These are phyloP conservation scores for Eptatretus burgeri DNA, from an alignment of 2,113 vertebrate species.

Conservation along the genomic window DNA sequence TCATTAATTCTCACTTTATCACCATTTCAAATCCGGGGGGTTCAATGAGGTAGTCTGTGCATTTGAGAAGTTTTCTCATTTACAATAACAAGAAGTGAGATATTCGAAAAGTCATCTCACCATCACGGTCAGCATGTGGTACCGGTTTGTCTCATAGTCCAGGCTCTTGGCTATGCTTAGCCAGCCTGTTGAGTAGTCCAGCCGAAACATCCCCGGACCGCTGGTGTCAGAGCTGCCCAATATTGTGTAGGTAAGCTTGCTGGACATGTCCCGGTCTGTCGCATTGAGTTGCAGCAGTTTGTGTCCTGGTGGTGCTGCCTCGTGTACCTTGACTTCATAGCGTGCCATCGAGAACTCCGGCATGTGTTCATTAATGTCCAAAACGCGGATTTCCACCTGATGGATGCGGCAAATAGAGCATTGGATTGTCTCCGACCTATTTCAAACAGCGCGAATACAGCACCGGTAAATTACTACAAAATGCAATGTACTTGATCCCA, in stretches of 20 bases:
- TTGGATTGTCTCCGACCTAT: no score
- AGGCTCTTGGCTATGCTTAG: constrained; percentile 46
- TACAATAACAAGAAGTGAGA: no score
- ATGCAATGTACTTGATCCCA: no score
- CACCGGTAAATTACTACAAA: no score
- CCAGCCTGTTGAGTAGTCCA: constrained; percentile 48
- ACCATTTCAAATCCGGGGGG: no score
- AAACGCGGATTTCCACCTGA: constrained; percentile 73
- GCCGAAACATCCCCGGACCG: constrained; percentile 63
- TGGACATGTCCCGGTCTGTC: constrained; percentile 65
- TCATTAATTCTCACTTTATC: no score
- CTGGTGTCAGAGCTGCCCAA: constrained; percentile 57
- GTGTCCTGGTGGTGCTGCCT: constrained; percentile 37
- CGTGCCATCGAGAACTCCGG: constrained; percentile 48
- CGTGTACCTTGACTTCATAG: constrained; percentile 47
- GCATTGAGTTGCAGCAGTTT: constrained; percentile 58
- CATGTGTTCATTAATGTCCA: constrained; percentile 88
- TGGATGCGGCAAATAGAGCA: neutral
- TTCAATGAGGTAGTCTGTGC: no score
- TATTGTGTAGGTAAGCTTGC: constrained; percentile 68
- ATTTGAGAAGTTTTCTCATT: no score
- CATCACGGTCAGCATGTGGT: constrained; percentile 67
- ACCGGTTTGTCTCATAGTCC: constrained; percentile 56
- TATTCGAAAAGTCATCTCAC: constrained; percentile 16
- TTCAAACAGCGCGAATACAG: no score